phyloP scores from a whole-genome alignment of 92 coral and sea anemone genomes.

The Metridium senile region DNA sequence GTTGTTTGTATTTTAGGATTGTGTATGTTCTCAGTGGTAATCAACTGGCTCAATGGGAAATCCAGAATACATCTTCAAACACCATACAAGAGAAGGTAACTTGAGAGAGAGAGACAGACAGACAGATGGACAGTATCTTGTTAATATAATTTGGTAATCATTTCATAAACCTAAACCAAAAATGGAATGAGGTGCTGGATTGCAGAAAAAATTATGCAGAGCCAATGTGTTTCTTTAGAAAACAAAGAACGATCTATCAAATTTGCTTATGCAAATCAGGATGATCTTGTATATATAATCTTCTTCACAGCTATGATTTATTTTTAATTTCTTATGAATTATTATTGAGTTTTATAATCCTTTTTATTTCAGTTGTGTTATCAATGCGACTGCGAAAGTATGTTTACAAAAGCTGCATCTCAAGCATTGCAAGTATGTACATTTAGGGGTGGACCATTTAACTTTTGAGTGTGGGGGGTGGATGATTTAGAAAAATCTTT shows the following conservation, averaged over 20 bases:
- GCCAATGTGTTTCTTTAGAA: no score
- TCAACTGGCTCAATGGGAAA: constrained; percentile 80
- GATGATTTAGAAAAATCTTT: neutral
- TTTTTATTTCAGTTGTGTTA: constrained; percentile 47
- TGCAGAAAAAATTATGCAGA: no score
- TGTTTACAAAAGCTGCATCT: constrained; percentile 62
- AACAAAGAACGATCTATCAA: no score
- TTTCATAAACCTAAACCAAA: neutral
- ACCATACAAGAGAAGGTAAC: constrained; percentile 79
- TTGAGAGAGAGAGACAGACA: constrained; percentile 1
- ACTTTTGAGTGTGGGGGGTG: no score
- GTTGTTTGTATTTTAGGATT: constrained; percentile 35
- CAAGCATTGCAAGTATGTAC: constrained; percentile 52
- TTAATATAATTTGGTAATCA: neutral
- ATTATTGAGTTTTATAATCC: neutral
- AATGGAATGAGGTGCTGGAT: no score
- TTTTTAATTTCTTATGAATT: neutral
- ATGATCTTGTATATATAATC: no score
- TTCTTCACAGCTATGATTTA: no score
- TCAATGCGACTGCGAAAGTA: constrained; percentile 58
- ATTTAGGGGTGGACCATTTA: no score
- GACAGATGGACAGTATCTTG: neutral
- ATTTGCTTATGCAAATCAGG: no score
- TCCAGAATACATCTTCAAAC: constrained; percentile 53
- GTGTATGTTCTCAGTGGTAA: constrained; percentile 82